A percentile compares a stretch with the other conserved stretches of the same genome.
Conservation (phyloP, 2,113 vertebrate genomes). For the Otocyon megalotis region DNA sequence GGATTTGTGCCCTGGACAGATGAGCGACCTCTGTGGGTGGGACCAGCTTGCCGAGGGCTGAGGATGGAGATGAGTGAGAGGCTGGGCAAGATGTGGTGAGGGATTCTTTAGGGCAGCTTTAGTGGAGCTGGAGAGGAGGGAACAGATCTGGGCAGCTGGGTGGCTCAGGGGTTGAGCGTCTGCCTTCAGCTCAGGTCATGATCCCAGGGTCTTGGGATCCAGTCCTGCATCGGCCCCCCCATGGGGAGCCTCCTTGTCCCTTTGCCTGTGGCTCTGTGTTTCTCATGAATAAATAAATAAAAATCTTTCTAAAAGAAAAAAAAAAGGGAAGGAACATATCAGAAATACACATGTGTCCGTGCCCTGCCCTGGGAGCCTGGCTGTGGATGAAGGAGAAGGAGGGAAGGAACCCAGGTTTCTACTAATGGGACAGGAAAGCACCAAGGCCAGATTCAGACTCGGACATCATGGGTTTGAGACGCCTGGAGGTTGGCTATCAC, state of each 20-base stretch:
- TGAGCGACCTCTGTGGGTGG: background rate
- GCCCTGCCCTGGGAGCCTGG: background rate
- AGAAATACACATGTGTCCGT: background rate
- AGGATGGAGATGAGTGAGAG: background rate
- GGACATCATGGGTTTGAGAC: background rate
- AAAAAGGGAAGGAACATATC: too few species aligned
- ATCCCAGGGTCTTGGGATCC: too few species aligned
- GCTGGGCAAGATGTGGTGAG: too few species aligned
- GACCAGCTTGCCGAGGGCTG: background rate
- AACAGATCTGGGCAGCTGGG: background rate
- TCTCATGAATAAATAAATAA: too few species aligned
- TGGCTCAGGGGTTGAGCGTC: too few species aligned
- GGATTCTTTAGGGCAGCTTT: background rate
- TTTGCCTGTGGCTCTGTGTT: too few species aligned
- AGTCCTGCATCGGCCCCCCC: too few species aligned
- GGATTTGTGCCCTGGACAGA: background rate
- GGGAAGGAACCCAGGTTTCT: background rate
- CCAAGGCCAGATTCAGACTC: background rate
- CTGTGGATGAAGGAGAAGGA: background rate
- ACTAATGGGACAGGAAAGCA: background rate
- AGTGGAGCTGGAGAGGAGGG: background rate
- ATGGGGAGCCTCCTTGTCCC: too few species aligned
- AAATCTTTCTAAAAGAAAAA: too few species aligned
- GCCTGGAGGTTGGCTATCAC: too few species aligned
- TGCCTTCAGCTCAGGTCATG: too few species aligned